These are phyloP conservation scores for Cyclophora punctaria DNA, from an alignment of 2,888 invertebrate genomes.

Conservation along the genomic window DNA sequence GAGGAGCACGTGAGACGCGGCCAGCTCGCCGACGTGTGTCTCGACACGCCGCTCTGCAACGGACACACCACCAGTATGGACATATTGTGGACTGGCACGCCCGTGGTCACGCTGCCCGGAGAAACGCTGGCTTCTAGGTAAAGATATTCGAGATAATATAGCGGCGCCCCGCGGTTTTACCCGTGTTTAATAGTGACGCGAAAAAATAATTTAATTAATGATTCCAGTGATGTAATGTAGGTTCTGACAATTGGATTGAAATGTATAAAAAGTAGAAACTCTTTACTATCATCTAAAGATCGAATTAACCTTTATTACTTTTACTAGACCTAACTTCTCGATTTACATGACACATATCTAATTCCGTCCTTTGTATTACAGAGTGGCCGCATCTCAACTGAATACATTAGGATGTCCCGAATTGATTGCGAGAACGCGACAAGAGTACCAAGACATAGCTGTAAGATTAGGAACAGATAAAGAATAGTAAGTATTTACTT, in stretches of 20 bases:
- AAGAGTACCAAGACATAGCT: constrained; percentile 98
- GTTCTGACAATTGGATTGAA: too few relatives aligned
- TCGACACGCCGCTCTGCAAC: constrained; percentile 99
- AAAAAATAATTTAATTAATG: too few relatives aligned
- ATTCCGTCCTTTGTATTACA: constrained; percentile 35
- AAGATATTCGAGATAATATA: not conserved
- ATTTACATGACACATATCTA: too few relatives aligned
- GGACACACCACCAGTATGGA: constrained; percentile 99
- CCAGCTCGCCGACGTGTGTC: constrained; percentile 97
- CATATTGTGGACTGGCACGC: constrained; percentile 99
- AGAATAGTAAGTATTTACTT: constrained; percentile 86
- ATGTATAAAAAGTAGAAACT: too few relatives aligned
- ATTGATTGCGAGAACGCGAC: constrained; percentile 91
- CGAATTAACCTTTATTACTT: too few relatives aligned
- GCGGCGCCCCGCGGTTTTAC: too few relatives aligned
- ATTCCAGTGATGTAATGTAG: too few relatives aligned
- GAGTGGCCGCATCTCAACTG: constrained; percentile 98
- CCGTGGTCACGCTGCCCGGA: constrained; percentile 96
- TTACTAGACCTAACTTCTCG: too few relatives aligned
- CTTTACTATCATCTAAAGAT: too few relatives aligned
- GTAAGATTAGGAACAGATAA: constrained; percentile 94
- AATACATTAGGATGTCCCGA: constrained; percentile 97
- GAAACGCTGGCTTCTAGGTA: constrained; percentile 84
- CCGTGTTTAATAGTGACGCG: too few relatives aligned
- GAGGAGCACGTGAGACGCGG: constrained; percentile 99